These are phyloP conservation scores for Aproaerema taeniolella DNA, from an alignment of 2,888 invertebrate genomes.

Conservation along the genomic window DNA sequence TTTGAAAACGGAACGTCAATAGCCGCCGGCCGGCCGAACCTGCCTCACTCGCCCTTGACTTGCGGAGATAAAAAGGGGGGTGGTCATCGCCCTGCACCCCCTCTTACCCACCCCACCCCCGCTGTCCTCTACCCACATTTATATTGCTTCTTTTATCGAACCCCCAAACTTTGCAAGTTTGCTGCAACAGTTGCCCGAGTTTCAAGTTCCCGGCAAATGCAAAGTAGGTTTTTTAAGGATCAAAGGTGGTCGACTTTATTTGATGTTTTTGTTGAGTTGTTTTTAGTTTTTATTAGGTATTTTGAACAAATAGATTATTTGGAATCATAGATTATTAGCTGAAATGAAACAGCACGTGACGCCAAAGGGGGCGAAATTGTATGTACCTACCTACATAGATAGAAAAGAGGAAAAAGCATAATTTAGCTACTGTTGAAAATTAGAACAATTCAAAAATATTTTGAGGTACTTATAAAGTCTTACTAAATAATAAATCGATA, in stretches of 20 bases:
- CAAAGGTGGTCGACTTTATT: too few species aligned
- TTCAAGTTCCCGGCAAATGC: constrained; percentile 2
- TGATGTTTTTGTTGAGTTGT: not conserved
- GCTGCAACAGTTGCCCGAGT: constrained; percentile 36
- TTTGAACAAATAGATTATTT: too few species aligned
- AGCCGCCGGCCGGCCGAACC: constrained; percentile 73
- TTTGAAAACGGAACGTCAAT: constrained; percentile 76
- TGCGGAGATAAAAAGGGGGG: constrained; percentile 72
- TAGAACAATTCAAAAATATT: too few species aligned
- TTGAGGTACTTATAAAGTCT: too few species aligned
- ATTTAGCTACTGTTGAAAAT: too few species aligned
- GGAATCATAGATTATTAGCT: too few species aligned
- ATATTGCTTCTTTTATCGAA: constrained; percentile 58
- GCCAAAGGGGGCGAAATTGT: too few species aligned
- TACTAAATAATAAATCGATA: too few species aligned
- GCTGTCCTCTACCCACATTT: constrained; percentile 51
- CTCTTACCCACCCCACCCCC: constrained; percentile 29
- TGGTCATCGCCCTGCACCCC: constrained; percentile 64
- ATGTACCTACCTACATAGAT: too few species aligned
- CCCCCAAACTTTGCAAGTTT: constrained; percentile 39
- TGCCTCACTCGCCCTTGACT: constrained; percentile 77
- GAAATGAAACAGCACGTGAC: too few species aligned
- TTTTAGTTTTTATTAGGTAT: too few species aligned
- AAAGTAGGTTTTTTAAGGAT: not conserved
- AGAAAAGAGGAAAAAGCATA: too few species aligned